Evolutionary conservation across 2,888 invertebrate species (phyloP).

Genomic region (Cartodere bifasciata): DNA sequence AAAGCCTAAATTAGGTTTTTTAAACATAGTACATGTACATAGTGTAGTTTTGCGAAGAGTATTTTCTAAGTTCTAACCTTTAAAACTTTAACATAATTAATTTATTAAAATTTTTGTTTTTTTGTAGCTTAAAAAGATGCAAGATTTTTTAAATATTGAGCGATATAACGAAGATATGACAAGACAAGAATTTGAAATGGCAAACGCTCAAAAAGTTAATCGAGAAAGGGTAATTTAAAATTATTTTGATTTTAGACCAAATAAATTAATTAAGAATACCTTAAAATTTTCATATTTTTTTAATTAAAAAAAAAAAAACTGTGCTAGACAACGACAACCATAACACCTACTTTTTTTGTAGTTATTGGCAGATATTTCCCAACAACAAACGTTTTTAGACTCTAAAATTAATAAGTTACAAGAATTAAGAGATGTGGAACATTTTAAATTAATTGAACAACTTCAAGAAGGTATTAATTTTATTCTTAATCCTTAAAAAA

Average conservation of each 20-base stretch:
- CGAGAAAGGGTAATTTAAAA: conserved; percentile 39
- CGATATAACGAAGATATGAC: conserved; percentile 49
- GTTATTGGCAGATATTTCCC: conserved; percentile 41
- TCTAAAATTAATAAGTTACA: conserved; percentile 56
- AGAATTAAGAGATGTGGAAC: conserved; percentile 49
- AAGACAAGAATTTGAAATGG: conserved; percentile 51
- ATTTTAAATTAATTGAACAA: conserved; percentile 45
- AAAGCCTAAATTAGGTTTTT: neutral
- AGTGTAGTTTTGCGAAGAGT: neutral
- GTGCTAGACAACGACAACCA: too few relatives aligned
- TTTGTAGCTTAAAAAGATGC: conserved; percentile 40
- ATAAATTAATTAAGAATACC: conserved; percentile 4
- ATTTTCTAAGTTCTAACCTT: neutral
- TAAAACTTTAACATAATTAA: conserved; percentile 7
- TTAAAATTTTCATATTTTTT: too few relatives aligned
- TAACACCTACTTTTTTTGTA: conserved; percentile 21
- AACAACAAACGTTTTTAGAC: conserved; percentile 54
- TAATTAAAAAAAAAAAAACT: too few relatives aligned
- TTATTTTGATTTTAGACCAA: conserved; percentile 2
- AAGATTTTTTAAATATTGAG: conserved; percentile 45
- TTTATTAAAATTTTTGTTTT: conserved; percentile 11
- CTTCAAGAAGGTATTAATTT: conserved; percentile 41
- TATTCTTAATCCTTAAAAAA: neutral
- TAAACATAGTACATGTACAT: neutral
- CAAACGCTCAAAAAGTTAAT: conserved; percentile 48